Base-by-base conservation (phyloP, 2,888 invertebrate genomes). In the Spialia ferax region DNA sequence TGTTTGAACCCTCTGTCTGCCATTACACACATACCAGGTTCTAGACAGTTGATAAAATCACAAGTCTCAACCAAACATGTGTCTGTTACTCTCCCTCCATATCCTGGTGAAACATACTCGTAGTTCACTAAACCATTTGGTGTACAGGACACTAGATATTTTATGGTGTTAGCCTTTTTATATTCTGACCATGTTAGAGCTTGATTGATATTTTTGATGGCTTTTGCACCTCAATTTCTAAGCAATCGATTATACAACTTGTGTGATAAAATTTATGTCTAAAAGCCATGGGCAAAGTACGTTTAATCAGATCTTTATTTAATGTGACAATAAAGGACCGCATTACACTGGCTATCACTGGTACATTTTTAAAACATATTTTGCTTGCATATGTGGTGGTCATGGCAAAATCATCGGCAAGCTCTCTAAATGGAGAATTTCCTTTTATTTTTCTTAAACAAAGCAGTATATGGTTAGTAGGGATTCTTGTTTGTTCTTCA, bases 231-330 rank as follows among this genome's bases (percentile, higher is more conserved):
- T 42, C 42, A 15, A 42, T 42, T n/a, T 42, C 42, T 1, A 42
- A 11, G 42, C 42, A 42, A 0, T 42, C 42, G 6, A 42, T 42
- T 1, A 42, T 42, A n/a, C 42, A 42, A 42, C 42, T 42, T 0
- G 18, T 7, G 8, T 42, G 15, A 8, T 15, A n/a, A 42, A 7
- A 42, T 15, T 6, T 74, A 55, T 76, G 73, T 18, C 75, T 74
- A 63, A 78, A 79, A n/a, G 76, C 68, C 60, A 77, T 76, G 2
- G 76, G 75, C 55, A 54, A 77, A 38, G 38, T 38, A 2, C 5
- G 13, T 70, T 70, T 74, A 38, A 69, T 72, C 2, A 42, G 23
- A 32, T 69, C 22, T 29, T 61, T 73, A 23, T 72, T 59, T 68
- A 72, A 35, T 29, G 22, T 50, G 1, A 76, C 73, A 71, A 76